Evolutionary conservation across 2,113 vertebrate species (phyloP).

Genomic region (cat (Felis catus)): DNA sequence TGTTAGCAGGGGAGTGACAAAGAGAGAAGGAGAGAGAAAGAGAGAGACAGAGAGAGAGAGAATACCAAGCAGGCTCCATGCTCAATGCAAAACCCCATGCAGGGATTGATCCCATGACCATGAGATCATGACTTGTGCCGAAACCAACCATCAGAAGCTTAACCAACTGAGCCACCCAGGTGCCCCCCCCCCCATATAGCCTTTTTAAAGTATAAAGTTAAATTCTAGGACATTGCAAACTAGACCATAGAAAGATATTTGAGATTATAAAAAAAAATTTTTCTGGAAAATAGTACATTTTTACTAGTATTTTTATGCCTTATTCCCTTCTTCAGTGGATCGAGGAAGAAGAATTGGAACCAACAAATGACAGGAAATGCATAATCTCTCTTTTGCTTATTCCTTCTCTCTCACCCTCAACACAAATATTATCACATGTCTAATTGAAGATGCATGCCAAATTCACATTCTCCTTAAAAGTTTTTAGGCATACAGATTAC

Average conservation of each 20-base stretch:
- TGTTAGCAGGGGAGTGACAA: no score
- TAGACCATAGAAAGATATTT: neutral
- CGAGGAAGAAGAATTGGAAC: neutral
- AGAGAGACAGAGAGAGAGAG: no score
- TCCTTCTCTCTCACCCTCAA: neutral
- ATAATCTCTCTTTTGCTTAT: neutral
- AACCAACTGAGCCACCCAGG: no score
- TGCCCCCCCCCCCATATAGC: no score
- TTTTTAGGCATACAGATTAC: neutral
- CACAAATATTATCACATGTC: neutral
- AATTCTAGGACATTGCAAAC: neutral
- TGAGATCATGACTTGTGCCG: no score
- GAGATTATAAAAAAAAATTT: constrained; percentile 27
- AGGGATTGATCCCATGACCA: no score
- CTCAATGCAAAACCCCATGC: no score
- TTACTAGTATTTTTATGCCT: neutral
- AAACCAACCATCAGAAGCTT: no score
- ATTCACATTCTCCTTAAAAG: neutral
- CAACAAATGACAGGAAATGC: neutral
- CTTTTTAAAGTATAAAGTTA: neutral
- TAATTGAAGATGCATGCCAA: neutral
- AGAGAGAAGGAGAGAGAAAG: no score
- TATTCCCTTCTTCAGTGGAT: neutral
- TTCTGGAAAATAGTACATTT: neutral
- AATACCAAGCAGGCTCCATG: no score